Evolutionary conservation across 2,113 vertebrate species (phyloP).

Genomic region (Tringa solitaria): DNA sequence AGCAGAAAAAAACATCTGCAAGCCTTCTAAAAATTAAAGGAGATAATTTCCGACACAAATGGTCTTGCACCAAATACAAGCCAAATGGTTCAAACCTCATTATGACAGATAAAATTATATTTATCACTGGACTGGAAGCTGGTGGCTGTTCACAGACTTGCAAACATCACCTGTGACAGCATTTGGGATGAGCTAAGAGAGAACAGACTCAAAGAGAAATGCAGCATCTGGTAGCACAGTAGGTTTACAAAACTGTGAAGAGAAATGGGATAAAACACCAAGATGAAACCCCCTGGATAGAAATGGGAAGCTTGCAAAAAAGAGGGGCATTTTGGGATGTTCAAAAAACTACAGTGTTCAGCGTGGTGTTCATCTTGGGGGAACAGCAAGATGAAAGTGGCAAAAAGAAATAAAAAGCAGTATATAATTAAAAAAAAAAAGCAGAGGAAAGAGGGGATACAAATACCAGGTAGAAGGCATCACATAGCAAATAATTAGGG

Average conservation of each 20-base stretch:
- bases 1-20: not conserved
- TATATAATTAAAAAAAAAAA: not conserved
- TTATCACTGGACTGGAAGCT: slow-evolving; percentile 1
- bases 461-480: not conserved
- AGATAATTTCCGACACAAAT: not conserved
- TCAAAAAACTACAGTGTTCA: not conserved
- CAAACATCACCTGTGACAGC: not conserved
- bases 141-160: not conserved
- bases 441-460: not conserved
- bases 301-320: not conserved
- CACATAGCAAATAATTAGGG: not conserved
- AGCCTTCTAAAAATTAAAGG: not conserved
- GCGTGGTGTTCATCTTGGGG: not conserved
- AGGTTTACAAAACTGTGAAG: slow-evolving; percentile 19
- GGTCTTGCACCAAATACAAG: not conserved
- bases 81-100: not conserved
- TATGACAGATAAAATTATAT: slow-evolving; percentile 19
- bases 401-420: not conserved
- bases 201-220: not conserved
- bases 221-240: slow-evolving; percentile 33
- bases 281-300: not conserved
- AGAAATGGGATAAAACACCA: not conserved
- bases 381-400: not conserved
- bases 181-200: not conserved
- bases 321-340: not conserved